phyloP scores from a whole-genome alignment of 2,113 vertebrate species.

The Arizona elegans region DNA sequence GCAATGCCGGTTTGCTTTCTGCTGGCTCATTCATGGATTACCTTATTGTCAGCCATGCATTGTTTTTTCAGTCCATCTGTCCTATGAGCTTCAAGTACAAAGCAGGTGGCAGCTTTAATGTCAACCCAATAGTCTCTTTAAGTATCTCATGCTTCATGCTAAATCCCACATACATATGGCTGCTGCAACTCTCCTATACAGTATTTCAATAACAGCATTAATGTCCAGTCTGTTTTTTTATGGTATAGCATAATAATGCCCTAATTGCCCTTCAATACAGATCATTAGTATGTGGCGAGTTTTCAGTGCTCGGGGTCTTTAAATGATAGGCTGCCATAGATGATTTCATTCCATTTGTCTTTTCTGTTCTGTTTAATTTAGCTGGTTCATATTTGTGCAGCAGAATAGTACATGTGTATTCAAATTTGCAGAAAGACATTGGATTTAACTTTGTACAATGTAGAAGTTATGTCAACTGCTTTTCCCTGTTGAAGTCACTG shows the following conservation, averaged over 20 bases:
- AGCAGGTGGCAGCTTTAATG: background rate
- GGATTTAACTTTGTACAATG: background rate
- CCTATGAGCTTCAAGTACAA: background rate
- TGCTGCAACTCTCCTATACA: background rate
- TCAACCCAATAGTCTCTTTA: background rate
- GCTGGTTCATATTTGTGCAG: background rate
- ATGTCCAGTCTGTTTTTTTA: background rate
- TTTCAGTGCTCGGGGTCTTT: background rate
- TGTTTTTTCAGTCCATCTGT: background rate
- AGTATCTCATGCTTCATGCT: background rate
- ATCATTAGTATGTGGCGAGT: background rate
- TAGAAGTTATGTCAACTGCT: background rate
- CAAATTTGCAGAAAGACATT: background rate
- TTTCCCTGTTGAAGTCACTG: background rate
- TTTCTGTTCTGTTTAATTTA: background rate
- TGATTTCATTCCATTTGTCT: background rate
- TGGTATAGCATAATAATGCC: background rate
- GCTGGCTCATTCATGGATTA: background rate
- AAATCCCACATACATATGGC: background rate
- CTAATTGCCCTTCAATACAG: background rate
- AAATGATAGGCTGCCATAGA: background rate
- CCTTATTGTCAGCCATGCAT: background rate
- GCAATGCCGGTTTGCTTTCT: background rate
- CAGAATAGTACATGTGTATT: background rate
- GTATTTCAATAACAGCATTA: background rate